Evolutionary conservation across 2,888 invertebrate species (phyloP), one percentile per base, ranked within the genome.

Genomic region (Agonum fuliginosum): DNA sequence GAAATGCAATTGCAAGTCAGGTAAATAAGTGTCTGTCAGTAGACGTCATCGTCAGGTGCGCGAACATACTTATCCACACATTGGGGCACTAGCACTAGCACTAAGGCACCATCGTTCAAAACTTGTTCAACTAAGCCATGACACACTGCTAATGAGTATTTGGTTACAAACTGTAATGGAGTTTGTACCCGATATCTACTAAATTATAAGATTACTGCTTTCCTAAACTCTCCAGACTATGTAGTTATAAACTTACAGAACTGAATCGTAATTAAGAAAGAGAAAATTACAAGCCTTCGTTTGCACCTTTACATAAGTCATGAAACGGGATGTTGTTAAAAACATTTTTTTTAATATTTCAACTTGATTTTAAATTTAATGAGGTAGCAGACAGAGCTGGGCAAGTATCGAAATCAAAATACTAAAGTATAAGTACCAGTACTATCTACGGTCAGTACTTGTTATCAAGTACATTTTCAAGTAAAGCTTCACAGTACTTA

Each of bases 111-210:
- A 17, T 3, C 58, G 30, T 54, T 54, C 58, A 30, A 62, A 62
- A 62, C 58, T 62, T 62, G 3, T 54, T 17, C 58, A 62, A 69
- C 69, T 69, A 46, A 69, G 27, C 27, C 69, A 43, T 69, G 69
- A 69, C 69, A 46, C 46, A 69, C 69, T 69, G 69, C 69, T 69
- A 69, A 69, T 69, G 69, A 69, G 69, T 46, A 69, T 69, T 34
- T 34, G 46, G 69, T 43, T 69, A 17, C 46, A 69, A 69, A 69
- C 43, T 69, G 27, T 69, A 46, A 43, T 27, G 24, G 34, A 69
- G 43, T 69, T 69, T 69, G 46, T 27, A 69, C 20, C 46, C 43
- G 17, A 69, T 62, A 62, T 62, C 58, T 62, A 62, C 58, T 62
- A 62, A 62, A 62, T 62, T 62, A 62, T 62, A 62, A 62, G 58